Evolutionary conservation across 2,797 vertebrate genomes (phyloP).

Genomic region (Ammospiza maritima): DNA sequence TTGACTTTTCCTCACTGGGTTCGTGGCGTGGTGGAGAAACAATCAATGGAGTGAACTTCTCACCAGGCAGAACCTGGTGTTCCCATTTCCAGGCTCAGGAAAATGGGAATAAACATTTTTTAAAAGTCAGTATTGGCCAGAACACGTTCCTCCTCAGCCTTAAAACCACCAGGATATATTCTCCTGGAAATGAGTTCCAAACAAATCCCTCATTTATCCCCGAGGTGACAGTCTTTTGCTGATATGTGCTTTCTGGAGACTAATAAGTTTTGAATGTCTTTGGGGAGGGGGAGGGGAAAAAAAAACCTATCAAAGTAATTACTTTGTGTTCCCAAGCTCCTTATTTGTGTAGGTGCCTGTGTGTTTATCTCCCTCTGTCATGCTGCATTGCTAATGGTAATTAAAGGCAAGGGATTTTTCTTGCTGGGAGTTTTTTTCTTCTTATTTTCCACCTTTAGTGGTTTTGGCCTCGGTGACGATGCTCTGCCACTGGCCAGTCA

Average conservation of each 20-base stretch:
- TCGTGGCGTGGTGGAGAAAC: not conserved
- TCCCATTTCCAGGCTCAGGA: not conserved
- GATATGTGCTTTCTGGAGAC: slow-evolving; percentile 63
- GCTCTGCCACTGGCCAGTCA: not conserved
- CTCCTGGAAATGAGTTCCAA: slow-evolving; percentile 70
- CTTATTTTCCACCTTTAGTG: slow-evolving; percentile 1
- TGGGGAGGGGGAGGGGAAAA: not conserved
- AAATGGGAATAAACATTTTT: slow-evolving; percentile 41
- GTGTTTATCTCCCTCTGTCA: slow-evolving; percentile 61
- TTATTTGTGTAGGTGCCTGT: slow-evolving; percentile 50
- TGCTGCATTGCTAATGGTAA: slow-evolving; percentile 72
- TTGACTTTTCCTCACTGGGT: slow-evolving; percentile 29
- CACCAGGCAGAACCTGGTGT: not conserved
- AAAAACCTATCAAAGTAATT: slow-evolving; percentile 67
- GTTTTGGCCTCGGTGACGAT: not conserved
- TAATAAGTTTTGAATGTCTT: slow-evolving; percentile 72
- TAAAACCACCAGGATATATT: slow-evolving; percentile 48
- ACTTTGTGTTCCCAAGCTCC: slow-evolving; percentile 71
- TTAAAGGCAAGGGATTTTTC: slow-evolving; percentile 64
- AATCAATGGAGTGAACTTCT: slow-evolving; percentile 18
- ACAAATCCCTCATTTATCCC: slow-evolving; percentile 66
- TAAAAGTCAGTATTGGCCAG: not conserved
- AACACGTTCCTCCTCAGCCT: not conserved
- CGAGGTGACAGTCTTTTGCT: slow-evolving; percentile 70
- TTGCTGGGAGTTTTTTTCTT: slow-evolving; percentile 25